These are phyloP conservation scores for Temnothorax longispinosus DNA, from an alignment of 1,140 invertebrate genomes.

Conservation along the genomic window DNA sequence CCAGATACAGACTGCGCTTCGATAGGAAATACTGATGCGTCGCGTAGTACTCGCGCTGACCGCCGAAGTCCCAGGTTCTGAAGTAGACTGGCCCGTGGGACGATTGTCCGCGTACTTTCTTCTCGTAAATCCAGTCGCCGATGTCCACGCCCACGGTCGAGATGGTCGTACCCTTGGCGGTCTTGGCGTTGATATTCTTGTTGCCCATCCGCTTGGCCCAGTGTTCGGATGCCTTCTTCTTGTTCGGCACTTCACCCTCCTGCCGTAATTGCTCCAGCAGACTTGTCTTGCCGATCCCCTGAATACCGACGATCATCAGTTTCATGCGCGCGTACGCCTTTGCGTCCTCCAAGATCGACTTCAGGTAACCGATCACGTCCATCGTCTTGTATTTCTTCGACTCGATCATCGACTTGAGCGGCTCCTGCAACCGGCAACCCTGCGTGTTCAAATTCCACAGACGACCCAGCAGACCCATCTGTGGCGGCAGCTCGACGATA, in stretches of 20 bases:
- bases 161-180: slow-evolving; percentile 92
- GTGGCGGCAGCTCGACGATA: slow-evolving; percentile 94
- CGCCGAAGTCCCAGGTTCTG: slow-evolving; percentile 99
- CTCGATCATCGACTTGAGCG: slow-evolving; percentile 96
- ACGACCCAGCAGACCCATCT: slow-evolving; percentile 96
- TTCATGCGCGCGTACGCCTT: slow-evolving; percentile 98
- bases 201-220: slow-evolving; percentile 98
- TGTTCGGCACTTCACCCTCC: slow-evolving; percentile 92
- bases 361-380: slow-evolving; percentile 98
- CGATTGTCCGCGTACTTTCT: slow-evolving; percentile 89
- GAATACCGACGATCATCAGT: slow-evolving; percentile 98
- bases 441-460: slow-evolving; percentile 98
- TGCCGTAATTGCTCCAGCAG: slow-evolving; percentile 94
- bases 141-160: slow-evolving; percentile 99
- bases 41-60: slow-evolving; percentile 98
- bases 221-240: slow-evolving; percentile 93
- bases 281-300: slow-evolving; percentile 94
- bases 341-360: slow-evolving; percentile 95
- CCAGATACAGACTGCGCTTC: slow-evolving; percentile 97
- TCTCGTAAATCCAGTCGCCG: slow-evolving; percentile 97
- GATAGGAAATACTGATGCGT: slow-evolving; percentile 99
- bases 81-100: slow-evolving; percentile 96
- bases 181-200: slow-evolving; percentile 92
- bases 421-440: slow-evolving; percentile 95
- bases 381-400: slow-evolving; percentile 98